These are phyloP conservation scores for Pedetes capensis DNA, from an alignment of 2,113 vertebrate species.

Conservation along the genomic window DNA sequence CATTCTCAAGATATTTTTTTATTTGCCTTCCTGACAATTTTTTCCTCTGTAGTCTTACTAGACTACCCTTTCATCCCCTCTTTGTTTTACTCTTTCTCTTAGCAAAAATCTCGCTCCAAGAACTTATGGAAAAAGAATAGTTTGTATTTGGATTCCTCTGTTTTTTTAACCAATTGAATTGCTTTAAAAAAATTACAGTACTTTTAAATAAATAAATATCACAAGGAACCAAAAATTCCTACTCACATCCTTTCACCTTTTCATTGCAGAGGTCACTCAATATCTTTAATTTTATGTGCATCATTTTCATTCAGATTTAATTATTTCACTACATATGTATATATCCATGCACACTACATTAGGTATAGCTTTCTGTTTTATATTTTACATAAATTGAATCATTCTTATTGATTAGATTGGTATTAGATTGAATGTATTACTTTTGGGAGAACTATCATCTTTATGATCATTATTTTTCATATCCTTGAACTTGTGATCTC, in stretches of 20 bases:
- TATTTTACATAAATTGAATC: neutral
- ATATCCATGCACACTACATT: neutral
- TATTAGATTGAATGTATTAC: conserved; percentile 3
- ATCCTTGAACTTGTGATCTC: neutral
- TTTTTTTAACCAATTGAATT: neutral
- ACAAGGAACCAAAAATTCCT: neutral
- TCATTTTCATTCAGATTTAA: neutral
- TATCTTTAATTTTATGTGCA: neutral
- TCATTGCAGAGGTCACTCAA: neutral
- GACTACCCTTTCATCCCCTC: neutral
- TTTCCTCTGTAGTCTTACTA: neutral
- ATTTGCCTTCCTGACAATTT: neutral
- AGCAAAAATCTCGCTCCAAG: neutral
- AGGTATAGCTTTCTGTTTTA: neutral
- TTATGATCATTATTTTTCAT: neutral
- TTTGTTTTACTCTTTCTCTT: neutral
- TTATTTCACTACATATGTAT: neutral
- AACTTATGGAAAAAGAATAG: neutral
- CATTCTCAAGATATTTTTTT: neutral
- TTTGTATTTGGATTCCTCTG: neutral
- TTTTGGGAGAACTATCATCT: neutral
- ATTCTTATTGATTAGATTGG: neutral
- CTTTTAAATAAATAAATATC: neutral
- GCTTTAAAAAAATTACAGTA: too few species aligned
- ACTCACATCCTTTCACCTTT: neutral